Conservation (phyloP, 2,113 vertebrate species). For the Thymallus thymallus region DNA sequence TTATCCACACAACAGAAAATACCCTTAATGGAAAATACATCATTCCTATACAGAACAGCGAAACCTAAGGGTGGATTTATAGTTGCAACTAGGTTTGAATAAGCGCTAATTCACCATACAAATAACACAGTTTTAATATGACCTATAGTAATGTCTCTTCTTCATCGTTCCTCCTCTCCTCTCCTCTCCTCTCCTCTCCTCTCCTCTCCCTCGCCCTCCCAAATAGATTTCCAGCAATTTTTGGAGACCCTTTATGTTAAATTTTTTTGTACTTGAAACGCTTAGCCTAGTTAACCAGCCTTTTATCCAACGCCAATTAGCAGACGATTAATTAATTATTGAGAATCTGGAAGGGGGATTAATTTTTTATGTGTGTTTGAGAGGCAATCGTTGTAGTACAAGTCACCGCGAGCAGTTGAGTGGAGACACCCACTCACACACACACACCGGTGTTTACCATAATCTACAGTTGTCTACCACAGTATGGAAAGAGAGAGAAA, state of each 20-base stretch:
- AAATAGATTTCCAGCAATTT: conserved; percentile 41
- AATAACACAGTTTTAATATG: conserved; percentile 19
- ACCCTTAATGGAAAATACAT: conserved; percentile 27
- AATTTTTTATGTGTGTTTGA: conserved; percentile 73
- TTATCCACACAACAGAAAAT: conserved; percentile 43
- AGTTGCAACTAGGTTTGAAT: conserved; percentile 33
- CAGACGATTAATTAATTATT: conserved; percentile 78
- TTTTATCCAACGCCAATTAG: conserved; percentile 76
- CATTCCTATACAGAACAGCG: conserved; percentile 36
- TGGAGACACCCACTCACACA: conserved; percentile 49
- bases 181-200: neutral
- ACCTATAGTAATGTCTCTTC: conserved; percentile 16
- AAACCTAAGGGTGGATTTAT: conserved; percentile 28
- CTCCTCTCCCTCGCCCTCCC: conserved; percentile 23
- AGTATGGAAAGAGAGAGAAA: conserved; percentile 17
- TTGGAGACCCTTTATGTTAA: conserved; percentile 23
- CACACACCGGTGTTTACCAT: conserved; percentile 61
- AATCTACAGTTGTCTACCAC: conserved; percentile 57
- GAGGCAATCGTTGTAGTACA: conserved; percentile 73
- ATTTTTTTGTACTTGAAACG: conserved; percentile 51
- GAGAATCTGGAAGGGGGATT: conserved; percentile 67
- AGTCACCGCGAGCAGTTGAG: conserved; percentile 59
- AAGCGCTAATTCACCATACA: conserved; percentile 22
- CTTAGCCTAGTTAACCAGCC: conserved; percentile 70
- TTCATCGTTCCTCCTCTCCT: neutral